Base-by-base conservation (phyloP, 2,797 vertebrate genomes). In the Falco berigora region DNA sequence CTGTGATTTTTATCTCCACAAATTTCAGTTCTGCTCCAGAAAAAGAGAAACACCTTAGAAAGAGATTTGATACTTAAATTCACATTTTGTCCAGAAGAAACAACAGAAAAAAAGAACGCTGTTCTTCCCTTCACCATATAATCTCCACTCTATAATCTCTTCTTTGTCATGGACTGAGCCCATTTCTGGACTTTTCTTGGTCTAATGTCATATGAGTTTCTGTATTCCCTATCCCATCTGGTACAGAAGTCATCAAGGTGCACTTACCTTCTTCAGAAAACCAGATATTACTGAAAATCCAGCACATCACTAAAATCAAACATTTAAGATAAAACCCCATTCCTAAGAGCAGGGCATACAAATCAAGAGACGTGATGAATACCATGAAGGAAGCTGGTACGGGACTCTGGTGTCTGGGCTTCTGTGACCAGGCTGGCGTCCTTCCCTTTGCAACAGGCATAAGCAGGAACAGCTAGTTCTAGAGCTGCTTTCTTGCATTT, bases 191-290 rank as follows among this genome's bases (percentile, higher is more conserved):
- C 55, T 81, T 88, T 72, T 55, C 44, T 86, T 90, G 53, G 17
- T 73, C 52, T 82, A 69, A 88, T 58, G 36, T 23, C 59, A 38
- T 36, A 20, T 14, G 71, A 82, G 12, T 76, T 94, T 55, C 82
- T 71, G 25, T 92, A 93, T 95, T 92, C 82, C 67, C 86, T 79
- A 22, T 38, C 40, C 77, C 76, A 94, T 79, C 90, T 82, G 74
- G 47, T 61, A 28, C 25, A n/a, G 62, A 84, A 84, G n/a, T 59
- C 62, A 84, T 53, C 52, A 81, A 69, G 38, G 30, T 24, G 28
- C 63, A 36, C 34, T 88, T 63, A 63, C 10, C n/a, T 76, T 90
- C 59, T 77, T 61, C 47, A n/a, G 20, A 27, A 92, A 81, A 94
- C 69, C 2, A 78, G 56, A 4, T 53, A 77, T n/a, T 59, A 82